Evolutionary conservation across 2,888 invertebrate species (phyloP).

Genomic region (Netelia fuscicornis): DNA sequence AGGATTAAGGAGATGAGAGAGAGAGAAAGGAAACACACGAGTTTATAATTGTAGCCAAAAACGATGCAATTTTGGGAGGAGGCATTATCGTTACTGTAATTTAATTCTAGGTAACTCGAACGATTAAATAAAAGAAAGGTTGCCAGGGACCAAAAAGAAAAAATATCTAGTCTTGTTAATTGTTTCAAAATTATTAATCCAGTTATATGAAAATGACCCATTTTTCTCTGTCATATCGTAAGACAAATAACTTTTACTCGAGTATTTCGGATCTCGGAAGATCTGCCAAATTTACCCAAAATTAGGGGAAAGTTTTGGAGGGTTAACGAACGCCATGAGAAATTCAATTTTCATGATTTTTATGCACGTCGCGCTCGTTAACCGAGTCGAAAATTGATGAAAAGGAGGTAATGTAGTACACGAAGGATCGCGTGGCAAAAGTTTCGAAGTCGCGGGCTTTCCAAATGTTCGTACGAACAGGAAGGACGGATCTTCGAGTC

Average conservation of each 20-base stretch:
- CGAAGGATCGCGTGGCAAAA: conserved; percentile 44
- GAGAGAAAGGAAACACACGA: background rate
- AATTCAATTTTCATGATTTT: conserved; percentile 14
- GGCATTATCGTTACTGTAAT: too few species aligned
- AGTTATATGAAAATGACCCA: too few species aligned
- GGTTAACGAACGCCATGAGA: background rate
- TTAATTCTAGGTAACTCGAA: too few species aligned
- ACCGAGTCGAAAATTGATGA: background rate
- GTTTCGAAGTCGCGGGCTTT: conserved; percentile 32
- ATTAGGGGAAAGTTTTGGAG: background rate
- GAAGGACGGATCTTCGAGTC: conserved; percentile 17
- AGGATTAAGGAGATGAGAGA: background rate
- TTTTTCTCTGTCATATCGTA: too few species aligned
- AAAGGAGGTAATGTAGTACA: background rate
- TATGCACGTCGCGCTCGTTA: background rate
- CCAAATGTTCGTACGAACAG: conserved; percentile 45
- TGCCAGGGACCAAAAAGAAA: too few species aligned
- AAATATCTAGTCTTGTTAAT: too few species aligned
- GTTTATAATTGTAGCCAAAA: background rate
- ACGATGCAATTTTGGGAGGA: conserved; percentile 10
- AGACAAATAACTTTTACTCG: too few species aligned
- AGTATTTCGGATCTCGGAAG: too few species aligned
- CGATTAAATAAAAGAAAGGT: too few species aligned
- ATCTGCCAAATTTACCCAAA: too few species aligned
- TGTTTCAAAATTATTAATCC: too few species aligned